Conservation (phyloP, 2,113 vertebrate species). For the Saccopteryx leptura region DNA sequence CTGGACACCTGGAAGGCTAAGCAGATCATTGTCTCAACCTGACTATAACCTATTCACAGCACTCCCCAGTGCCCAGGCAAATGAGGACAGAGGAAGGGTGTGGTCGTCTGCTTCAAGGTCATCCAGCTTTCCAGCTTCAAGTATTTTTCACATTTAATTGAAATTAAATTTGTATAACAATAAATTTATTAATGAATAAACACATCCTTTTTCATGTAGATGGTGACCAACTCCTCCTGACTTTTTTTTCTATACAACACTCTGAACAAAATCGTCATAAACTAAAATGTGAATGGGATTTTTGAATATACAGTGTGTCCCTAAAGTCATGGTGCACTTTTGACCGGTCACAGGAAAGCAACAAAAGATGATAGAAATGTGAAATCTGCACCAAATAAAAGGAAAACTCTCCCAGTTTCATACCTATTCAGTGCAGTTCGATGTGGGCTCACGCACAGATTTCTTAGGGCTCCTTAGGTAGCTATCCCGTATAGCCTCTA, state of each 20-base stretch:
- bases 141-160: not conserved
- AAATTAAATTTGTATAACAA: not conserved
- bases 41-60: not conserved
- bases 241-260: not conserved
- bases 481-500: no score
- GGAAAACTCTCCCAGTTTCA: no score
- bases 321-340: no score
- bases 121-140: conserved; percentile 1
- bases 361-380: no score
- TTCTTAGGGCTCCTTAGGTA: no score
- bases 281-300: not conserved
- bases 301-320: not conserved
- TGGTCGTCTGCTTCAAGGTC: not conserved
- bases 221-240: not conserved
- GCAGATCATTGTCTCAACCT: not conserved
- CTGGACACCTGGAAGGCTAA: not conserved
- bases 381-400: no score
- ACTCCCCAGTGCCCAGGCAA: no score
- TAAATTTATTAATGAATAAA: not conserved
- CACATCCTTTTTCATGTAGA: not conserved
- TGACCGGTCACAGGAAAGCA: no score
- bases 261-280: conserved; percentile 19
- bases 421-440: no score
- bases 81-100: not conserved
- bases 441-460: no score